A percentile compares a stretch with the other conserved stretches of the same genome.
phyloP scores from a whole-genome alignment of 2,797 vertebrate species.

The Acrossocheilus fasciatus region DNA sequence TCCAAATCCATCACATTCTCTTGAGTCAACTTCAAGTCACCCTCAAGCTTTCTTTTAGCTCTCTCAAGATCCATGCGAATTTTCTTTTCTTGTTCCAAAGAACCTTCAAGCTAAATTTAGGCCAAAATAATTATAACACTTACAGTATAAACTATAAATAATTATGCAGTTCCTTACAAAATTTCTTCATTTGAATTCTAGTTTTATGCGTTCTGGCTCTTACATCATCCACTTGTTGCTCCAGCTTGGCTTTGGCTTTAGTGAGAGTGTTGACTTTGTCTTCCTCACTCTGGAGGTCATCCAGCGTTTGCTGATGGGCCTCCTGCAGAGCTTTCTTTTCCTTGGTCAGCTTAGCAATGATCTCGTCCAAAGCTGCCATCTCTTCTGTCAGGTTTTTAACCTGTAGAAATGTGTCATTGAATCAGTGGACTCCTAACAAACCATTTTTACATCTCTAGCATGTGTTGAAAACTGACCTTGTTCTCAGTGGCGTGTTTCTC shows the following conservation, averaged over 20 bases:
- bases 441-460: no score
- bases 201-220: background rate
- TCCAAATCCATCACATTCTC: slow-evolving; percentile 85
- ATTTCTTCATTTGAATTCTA: background rate
- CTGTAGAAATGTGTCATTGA: no score
- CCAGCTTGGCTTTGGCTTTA: slow-evolving; percentile 83
- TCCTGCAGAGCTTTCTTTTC: slow-evolving; percentile 85
- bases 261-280: slow-evolving; percentile 84
- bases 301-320: slow-evolving; percentile 83
- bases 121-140: background rate
- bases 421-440: no score
- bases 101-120: slow-evolving; percentile 76
- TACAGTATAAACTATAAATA: no score
- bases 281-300: slow-evolving; percentile 84
- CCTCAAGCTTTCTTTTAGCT: slow-evolving; percentile 83
- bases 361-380: slow-evolving; percentile 83
- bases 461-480: no score
- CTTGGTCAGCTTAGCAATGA: slow-evolving; percentile 80
- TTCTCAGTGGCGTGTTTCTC: no score
- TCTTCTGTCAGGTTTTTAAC: slow-evolving; percentile 57
- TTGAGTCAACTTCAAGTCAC: slow-evolving; percentile 80
- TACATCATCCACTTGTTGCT: slow-evolving; percentile 83
- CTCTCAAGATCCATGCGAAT: slow-evolving; percentile 84
- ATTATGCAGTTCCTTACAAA: fast-evolving
- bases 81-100: slow-evolving; percentile 86